Percentiles rank a stretch among this genome's conserved stretches.
Evolutionary conservation across 2,113 vertebrate species (phyloP).

Genomic region (Todiramphus chloris): DNA sequence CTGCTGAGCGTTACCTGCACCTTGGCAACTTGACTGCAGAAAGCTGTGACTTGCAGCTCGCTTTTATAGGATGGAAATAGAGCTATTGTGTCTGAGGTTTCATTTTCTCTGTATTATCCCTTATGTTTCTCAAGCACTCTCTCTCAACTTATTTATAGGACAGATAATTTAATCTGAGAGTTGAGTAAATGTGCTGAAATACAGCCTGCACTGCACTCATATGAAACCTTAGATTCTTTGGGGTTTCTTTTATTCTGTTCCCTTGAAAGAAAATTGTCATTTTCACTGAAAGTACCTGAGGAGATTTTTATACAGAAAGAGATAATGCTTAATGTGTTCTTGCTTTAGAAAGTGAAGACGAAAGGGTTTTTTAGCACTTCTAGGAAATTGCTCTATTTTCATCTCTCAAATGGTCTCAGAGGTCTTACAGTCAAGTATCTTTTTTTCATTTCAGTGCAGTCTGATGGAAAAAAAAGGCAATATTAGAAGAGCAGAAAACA

Average conservation of each 20-base stretch:
- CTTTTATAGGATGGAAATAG: background rate
- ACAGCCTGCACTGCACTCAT: background rate
- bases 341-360: background rate
- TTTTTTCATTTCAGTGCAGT: background rate
- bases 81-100: background rate
- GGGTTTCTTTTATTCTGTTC: background rate
- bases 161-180: background rate
- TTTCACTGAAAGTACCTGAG: background rate
- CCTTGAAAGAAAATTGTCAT: background rate
- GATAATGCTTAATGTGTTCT: background rate
- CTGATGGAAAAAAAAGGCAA: background rate
- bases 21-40: background rate
- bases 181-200: background rate
- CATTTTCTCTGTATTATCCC: background rate
- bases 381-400: background rate
- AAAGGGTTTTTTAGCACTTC: background rate
- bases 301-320: background rate
- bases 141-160: background rate
- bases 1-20: rapidly evolving
- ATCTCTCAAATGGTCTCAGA: background rate
- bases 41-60: background rate
- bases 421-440: background rate
- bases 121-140: background rate
- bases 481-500: background rate
- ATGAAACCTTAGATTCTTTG: background rate